A percentile compares a stretch with the other conserved stretches of the same genome.
Conservation (phyloP, 2,888 invertebrate species). For the Aleiodes leptofemur region DNA sequence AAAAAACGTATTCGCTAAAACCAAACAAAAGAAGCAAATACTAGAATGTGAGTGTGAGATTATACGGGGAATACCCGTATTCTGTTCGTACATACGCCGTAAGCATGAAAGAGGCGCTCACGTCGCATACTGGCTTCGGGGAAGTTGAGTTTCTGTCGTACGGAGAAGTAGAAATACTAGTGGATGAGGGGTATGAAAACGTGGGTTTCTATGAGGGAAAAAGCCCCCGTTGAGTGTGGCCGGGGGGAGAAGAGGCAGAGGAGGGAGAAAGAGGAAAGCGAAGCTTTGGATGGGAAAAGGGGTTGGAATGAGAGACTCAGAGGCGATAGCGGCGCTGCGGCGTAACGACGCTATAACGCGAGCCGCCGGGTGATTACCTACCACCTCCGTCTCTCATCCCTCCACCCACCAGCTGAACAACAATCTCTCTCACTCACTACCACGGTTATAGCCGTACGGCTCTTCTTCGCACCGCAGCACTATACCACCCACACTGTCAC, state of each 20-base stretch:
- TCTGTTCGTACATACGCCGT: not conserved
- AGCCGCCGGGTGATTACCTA: slow-evolving; percentile 75
- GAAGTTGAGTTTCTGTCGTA: not conserved
- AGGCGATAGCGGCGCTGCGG: slow-evolving; percentile 71
- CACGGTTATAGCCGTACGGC: slow-evolving; percentile 38
- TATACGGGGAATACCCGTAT: not conserved
- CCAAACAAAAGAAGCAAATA: not conserved
- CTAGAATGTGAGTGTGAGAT: not conserved
- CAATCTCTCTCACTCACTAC: slow-evolving; percentile 53
- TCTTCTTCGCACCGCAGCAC: slow-evolving; percentile 34
- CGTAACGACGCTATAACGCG: slow-evolving; percentile 75
- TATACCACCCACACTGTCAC: slow-evolving; percentile 35
- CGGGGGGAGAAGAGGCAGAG: slow-evolving; percentile 47
- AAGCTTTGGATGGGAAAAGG: slow-evolving; percentile 49
- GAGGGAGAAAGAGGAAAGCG: slow-evolving; percentile 15
- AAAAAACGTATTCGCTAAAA: not conserved
- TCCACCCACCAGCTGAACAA: slow-evolving; percentile 11
- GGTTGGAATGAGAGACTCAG: slow-evolving; percentile 63
- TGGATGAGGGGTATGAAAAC: not conserved
- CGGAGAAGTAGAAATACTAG: not conserved
- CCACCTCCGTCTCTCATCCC: slow-evolving; percentile 63
- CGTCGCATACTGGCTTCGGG: not conserved
- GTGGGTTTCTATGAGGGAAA: not conserved
- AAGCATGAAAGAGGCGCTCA: not conserved
- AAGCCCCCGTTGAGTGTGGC: not conserved